Base-by-base conservation (phyloP, 2,797 vertebrate species). In the Xenopus petersii region DNA sequence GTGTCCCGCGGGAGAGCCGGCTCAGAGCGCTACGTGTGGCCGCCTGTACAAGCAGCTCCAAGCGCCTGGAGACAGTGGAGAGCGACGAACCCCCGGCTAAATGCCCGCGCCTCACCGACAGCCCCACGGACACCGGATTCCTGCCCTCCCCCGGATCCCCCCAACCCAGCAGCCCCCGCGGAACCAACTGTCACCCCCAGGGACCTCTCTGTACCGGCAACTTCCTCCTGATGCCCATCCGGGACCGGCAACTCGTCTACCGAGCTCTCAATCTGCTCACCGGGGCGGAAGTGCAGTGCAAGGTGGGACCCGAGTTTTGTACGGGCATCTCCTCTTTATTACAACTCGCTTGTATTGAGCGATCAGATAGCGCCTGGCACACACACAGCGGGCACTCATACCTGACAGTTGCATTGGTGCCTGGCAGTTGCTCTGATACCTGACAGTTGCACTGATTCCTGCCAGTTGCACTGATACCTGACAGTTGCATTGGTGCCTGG, bases 261-360 rank as follows among this genome's bases (percentile, higher is more conserved):
- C 66, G 90, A 82, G 91, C 90, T 36, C 83, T 93, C 70, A 86
- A 89, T 82, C 85, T 91, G 42, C 87, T 90, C 89, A 90, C 90
- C 7, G 89, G 90, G 4, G 84, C 87, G 21, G 91, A 93, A 81
- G 82, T 92, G 68, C 90, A 90, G 80, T 93, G 92, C 87, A 93
- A 93, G 92, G 92, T 21, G 21, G 21, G 21, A 21, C 21, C 21
- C 21, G 21, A 21, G 21, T 21, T 21, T 21, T 21, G 21, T 21
- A 21, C 21, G 21, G 21, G 21, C 21, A 21, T 21, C 21, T 21
- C 21, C 21, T 21, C 21, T 21, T 21, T 21, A 21, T 21, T 21
- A 21, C 21, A 21, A 21, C 21, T 21, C 21, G 1, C 21, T 21
- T 21, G 21, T 21, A 21, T 21, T 21, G 21, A 21, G 21, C 21